Evolutionary conservation across 2,888 invertebrate species (phyloP), one percentile per base, ranked within the genome.

Genomic region (Pollenia amentaria): DNA sequence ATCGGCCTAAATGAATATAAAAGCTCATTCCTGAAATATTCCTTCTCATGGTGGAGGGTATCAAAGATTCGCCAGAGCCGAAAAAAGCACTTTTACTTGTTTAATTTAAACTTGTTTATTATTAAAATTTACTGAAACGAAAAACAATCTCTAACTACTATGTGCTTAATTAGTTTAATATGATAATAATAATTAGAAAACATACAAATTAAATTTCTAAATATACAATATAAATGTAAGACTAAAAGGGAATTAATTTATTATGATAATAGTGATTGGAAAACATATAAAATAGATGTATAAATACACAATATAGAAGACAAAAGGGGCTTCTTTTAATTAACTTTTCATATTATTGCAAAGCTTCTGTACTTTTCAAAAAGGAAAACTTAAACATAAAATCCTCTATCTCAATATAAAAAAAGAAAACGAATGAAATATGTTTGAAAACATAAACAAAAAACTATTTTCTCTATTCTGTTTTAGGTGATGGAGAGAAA

Each of bases 311-410:
- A 44, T 1, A 18, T 29, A 12, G 18, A 4, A 29, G 14, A n/a
- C 12, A 55, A 21, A 21, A 72, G 16, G 48, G 55, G 38, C 62
- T 70, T 44, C 62, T 40, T 79, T 80, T 65, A 73, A 80, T 80
- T 73, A 72, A 65, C 72, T 73, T 64, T 55, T 64, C 40, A 46
- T 16, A 55, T 44, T 79, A n/a, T 38, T 70, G 14, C 0, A 3
- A 29, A 70, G 8, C 16, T 62, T 42, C 29, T 16, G 6, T 55
- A 55, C 38, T 55, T 76, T 44, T n/a, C n/a, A 72, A 48, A 60
- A 48, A 40, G 12, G 16, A 48, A 18, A 65, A 65, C 9, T 18
- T 8, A 46, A 57, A 46, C 55, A 10, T 67, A 55, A 57, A 11
- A 18, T n/a, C 40, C 14, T 69, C 7, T 48, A 40, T 48, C 57